Conservation (phyloP, 2,113 vertebrate species). For the Recurvirostra avosetta region DNA sequence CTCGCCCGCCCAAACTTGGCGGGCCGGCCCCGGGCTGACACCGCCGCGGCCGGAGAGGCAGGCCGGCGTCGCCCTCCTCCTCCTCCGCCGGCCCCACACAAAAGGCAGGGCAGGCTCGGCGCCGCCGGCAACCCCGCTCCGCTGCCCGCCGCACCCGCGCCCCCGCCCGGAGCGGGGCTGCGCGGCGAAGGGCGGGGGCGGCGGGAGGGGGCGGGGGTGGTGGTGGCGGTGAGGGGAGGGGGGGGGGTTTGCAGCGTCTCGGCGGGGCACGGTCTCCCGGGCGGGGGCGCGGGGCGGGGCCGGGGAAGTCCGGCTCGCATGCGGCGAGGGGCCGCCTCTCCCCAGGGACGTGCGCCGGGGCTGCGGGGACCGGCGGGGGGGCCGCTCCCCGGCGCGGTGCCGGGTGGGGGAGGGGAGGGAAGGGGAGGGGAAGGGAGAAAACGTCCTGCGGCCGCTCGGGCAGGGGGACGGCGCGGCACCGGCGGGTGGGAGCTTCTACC, state of each 20-base stretch:
- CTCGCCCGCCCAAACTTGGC: background rate
- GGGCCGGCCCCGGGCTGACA: background rate
- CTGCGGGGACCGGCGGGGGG: background rate
- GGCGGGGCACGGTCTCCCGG: too few species aligned
- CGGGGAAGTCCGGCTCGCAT: background rate
- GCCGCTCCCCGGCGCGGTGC: background rate
- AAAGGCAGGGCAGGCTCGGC: background rate
- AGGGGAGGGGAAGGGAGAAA: background rate
- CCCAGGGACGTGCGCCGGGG: background rate
- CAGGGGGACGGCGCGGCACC: background rate
- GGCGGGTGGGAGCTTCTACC: background rate
- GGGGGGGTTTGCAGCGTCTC: too few species aligned
- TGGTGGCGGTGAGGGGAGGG: background rate
- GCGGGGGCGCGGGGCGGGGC: too few species aligned
- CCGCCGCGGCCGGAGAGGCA: background rate
- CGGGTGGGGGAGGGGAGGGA: background rate
- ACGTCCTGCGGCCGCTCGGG: background rate
- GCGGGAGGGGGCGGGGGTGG: background rate
- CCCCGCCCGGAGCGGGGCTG: background rate
- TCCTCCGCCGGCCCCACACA: background rate
- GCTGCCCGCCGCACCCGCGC: conserved; percentile 18
- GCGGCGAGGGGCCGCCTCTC: background rate
- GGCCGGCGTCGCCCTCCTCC: background rate
- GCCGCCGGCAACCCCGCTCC: conserved; percentile 37
- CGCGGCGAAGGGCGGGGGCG: background rate